phyloP scores from a whole-genome alignment of 37 sponge, comb jelly and placozoan genomes.

The Halisarca cf. caerulea region DNA sequence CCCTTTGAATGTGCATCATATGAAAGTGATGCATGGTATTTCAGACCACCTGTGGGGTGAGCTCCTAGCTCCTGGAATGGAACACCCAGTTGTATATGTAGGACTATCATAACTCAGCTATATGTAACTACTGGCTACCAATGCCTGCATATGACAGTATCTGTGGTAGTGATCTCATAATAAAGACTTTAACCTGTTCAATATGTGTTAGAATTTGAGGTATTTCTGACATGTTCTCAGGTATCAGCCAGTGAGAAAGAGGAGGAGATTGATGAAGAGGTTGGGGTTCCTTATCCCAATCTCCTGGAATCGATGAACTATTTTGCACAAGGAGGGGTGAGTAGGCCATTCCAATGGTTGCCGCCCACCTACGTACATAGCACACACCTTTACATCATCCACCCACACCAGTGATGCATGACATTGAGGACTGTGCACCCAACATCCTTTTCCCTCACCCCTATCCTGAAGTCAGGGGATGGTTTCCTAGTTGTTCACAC shows the following conservation, averaged over 20 bases:
- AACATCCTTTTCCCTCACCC: too few relatives aligned
- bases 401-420: too few relatives aligned
- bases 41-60: too few relatives aligned
- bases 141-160: not conserved
- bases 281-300: conserved; percentile 83
- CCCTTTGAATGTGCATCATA: too few relatives aligned
- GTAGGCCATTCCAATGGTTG: not conserved
- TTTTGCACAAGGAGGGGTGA: conserved; percentile 92
- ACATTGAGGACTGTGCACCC: too few relatives aligned
- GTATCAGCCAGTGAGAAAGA: conserved; percentile 58
- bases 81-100: too few relatives aligned
- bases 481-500: too few relatives aligned
- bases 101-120: not conserved
- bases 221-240: not conserved
- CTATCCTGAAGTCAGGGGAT: too few relatives aligned
- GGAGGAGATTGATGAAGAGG: conserved; percentile 88
- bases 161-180: not conserved
- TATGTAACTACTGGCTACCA: not conserved
- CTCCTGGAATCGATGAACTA: conserved; percentile 75
- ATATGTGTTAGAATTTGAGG: not conserved
- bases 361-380: too few relatives aligned
- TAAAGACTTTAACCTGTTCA: conserved; percentile 1
- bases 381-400: too few relatives aligned
- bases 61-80: too few relatives aligned
- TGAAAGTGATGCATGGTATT: too few relatives aligned